A percentile compares a stretch with the other conserved stretches of the same genome.
Evolutionary conservation across 1,140 invertebrate species (phyloP).

Genomic region (Pseudobourletiella spinata): DNA sequence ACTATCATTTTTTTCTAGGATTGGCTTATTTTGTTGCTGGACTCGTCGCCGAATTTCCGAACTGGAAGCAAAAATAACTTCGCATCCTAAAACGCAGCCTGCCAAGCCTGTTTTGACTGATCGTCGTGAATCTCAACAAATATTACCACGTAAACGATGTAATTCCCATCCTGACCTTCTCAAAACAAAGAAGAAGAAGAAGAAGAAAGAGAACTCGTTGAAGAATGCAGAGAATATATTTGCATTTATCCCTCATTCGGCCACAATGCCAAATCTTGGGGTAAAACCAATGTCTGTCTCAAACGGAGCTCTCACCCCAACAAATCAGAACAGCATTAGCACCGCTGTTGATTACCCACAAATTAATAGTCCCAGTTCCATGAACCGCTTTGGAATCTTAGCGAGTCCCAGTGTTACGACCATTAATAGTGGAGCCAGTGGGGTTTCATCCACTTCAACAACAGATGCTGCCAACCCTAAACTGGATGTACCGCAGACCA

Average conservation of each 20-base stretch:
- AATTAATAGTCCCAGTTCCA: background rate
- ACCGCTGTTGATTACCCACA: too few species aligned
- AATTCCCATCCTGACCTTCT: conserved; percentile 15
- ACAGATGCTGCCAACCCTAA: too few species aligned
- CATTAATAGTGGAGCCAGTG: background rate
- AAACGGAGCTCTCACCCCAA: background rate
- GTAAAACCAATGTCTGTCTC: background rate
- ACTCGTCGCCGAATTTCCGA: background rate
- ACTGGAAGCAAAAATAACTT: conserved; percentile 8
- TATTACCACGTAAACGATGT: conserved; percentile 10
- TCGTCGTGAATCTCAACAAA: background rate
- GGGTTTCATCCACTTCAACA: conserved; percentile 9
- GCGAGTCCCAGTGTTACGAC: conserved; percentile 7
- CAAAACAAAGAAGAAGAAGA: conserved; percentile 19
- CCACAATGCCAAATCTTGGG: background rate
- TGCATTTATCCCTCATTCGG: background rate
- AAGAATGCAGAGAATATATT: background rate
- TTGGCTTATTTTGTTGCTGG: conserved; percentile 7
- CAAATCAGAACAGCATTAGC: background rate
- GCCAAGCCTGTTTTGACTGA: background rate
- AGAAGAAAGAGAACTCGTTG: conserved; percentile 7
- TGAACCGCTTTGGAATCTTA: background rate
- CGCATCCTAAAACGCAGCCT: background rate
- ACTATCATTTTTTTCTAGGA: background rate
- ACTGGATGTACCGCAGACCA: background rate